A percentile compares a stretch with the other conserved stretches of the same genome.
Evolutionary conservation across 1,140 invertebrate species (phyloP).

Genomic region (Scaptomyza hsui): DNA sequence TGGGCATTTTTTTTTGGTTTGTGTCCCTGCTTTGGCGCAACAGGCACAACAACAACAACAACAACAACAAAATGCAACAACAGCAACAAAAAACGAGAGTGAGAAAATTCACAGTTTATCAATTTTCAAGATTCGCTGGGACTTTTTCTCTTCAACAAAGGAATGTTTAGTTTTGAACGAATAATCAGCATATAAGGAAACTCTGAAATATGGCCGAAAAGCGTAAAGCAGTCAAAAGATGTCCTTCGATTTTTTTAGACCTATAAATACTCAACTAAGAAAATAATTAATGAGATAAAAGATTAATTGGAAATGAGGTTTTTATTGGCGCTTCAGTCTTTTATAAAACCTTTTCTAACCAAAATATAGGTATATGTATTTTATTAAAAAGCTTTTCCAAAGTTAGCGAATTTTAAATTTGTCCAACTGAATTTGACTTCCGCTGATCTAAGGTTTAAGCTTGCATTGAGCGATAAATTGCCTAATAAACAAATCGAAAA

Average conservation of each 20-base stretch:
- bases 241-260: too few species aligned
- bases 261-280: too few species aligned
- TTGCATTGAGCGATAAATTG: slow-evolving; percentile 36
- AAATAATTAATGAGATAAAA: too few species aligned
- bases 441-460: neutral
- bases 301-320: too few species aligned
- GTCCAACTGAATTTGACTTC: neutral
- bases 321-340: too few species aligned
- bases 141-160: neutral
- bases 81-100: slow-evolving; percentile 55
- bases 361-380: too few species aligned
- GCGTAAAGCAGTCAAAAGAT: too few species aligned
- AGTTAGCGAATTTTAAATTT: neutral
- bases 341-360: too few species aligned
- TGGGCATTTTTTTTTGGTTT: neutral
- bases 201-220: too few species aligned
- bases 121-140: slow-evolving; percentile 63
- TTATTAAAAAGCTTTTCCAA: too few species aligned
- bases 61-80: slow-evolving; percentile 19
- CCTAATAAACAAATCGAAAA: slow-evolving; percentile 42
- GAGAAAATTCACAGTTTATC: slow-evolving; percentile 69
- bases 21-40: slow-evolving; percentile 8
- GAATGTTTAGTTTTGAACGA: too few species aligned
- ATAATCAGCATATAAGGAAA: too few species aligned
- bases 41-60: slow-evolving; percentile 8